These are phyloP conservation scores for Pterocles burchelli DNA, from an alignment of 2,113 vertebrate species.

Conservation along the genomic window DNA sequence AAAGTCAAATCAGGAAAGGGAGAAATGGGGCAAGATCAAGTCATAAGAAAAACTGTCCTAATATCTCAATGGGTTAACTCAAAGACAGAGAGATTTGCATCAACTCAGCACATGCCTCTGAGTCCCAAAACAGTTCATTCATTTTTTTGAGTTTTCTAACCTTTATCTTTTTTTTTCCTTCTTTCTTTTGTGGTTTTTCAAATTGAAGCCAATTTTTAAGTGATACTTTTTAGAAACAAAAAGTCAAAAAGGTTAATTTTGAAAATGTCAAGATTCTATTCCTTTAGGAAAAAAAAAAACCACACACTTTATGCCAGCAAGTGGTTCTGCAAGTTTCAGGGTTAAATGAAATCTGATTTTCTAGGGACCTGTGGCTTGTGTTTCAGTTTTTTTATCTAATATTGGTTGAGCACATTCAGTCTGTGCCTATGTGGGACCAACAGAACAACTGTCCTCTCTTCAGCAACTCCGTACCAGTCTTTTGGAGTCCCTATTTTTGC, in stretches of 20 bases:
- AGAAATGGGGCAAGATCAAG: background rate
- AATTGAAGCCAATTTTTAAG: background rate
- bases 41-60: background rate
- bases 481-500: background rate
- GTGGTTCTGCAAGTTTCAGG: background rate
- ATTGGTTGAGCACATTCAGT: background rate
- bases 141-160: background rate
- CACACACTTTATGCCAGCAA: background rate
- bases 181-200: background rate
- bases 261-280: background rate
- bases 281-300: background rate
- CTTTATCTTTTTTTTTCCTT: background rate
- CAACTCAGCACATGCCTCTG: background rate
- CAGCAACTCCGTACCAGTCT: accelerated
- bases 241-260: background rate
- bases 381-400: background rate
- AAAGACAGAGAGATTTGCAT: background rate
- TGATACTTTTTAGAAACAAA: background rate
- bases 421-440: background rate
- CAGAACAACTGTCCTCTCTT: background rate
- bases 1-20: background rate
- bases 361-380: background rate
- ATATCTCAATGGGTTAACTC: background rate
- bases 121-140: background rate
- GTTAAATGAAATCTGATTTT: background rate